phyloP scores from a whole-genome alignment of 2,113 vertebrate species.

The Herpetotheres cachinnans region DNA sequence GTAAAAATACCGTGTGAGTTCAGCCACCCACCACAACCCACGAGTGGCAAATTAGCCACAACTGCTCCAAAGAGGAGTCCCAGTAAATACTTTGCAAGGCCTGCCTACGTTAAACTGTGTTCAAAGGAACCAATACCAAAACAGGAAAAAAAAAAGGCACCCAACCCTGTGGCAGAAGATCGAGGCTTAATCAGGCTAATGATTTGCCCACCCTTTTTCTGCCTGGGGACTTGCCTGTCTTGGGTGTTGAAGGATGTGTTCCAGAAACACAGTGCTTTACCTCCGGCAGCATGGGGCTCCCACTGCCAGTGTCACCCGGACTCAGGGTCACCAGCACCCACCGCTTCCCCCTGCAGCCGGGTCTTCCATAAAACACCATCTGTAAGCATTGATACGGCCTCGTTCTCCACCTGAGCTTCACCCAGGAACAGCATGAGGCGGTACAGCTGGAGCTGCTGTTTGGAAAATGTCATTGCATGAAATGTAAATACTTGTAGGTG shows the following conservation, averaged over 20 bases:
- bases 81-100: neutral
- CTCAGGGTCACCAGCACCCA: neutral
- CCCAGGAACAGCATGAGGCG: neutral
- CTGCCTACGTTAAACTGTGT: neutral
- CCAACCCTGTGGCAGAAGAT: neutral
- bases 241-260: neutral
- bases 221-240: neutral
- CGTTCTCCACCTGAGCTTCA: neutral
- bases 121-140: neutral
- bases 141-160: rapidly evolving
- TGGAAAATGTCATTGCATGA: neutral
- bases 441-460: neutral
- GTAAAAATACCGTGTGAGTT: neutral
- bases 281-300: neutral
- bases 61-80: neutral
- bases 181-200: rapidly evolving
- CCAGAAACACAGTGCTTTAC: neutral
- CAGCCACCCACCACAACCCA: rapidly evolving
- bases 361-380: neutral
- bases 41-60: neutral
- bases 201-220: neutral
- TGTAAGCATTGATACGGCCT: neutral
- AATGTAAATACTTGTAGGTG: conserved; percentile 39
- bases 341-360: neutral
- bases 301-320: neutral